Conservation (phyloP, 2,888 invertebrate species). For the Leptarthrus brevirostris region DNA sequence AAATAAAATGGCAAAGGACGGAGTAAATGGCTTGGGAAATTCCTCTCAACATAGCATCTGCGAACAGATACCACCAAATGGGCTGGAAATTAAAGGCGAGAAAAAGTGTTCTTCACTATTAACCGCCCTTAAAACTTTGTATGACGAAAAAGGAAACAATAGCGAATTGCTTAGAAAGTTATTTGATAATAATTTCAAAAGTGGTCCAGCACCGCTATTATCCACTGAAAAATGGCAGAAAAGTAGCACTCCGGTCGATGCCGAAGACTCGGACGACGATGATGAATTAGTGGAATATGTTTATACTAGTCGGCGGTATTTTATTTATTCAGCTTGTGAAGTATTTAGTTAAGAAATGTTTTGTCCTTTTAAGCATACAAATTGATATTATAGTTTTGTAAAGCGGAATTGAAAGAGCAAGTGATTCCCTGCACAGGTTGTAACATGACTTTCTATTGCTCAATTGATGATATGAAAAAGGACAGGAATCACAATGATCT, state of each 20-base stretch:
- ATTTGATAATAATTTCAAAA: not conserved
- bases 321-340: conserved; percentile 71
- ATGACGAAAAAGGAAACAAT: not conserved
- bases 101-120: not conserved
- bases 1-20: conserved; percentile 12
- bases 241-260: not conserved
- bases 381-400: conserved; percentile 59
- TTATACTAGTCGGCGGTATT: conserved; percentile 75
- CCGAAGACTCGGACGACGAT: conserved; percentile 66
- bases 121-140: not conserved
- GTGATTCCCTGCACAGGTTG: conserved; percentile 68
- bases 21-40: not conserved
- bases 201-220: not conserved
- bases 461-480: conserved; percentile 71
- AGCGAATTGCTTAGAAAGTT: not conserved
- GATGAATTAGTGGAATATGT: conserved; percentile 74
- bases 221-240: not conserved
- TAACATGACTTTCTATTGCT: conserved; percentile 75
- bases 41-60: not conserved
- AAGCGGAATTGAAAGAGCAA: conserved; percentile 59
- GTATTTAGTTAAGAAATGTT: conserved; percentile 56
- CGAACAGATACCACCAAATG: not conserved
- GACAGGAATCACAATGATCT: conserved; percentile 73
- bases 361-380: conserved; percentile 42
- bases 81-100: not conserved